Evolutionary conservation across 1,140 invertebrate species (phyloP), one percentile per base, ranked within the genome.

Genomic region (Panulirus ornatus): DNA sequence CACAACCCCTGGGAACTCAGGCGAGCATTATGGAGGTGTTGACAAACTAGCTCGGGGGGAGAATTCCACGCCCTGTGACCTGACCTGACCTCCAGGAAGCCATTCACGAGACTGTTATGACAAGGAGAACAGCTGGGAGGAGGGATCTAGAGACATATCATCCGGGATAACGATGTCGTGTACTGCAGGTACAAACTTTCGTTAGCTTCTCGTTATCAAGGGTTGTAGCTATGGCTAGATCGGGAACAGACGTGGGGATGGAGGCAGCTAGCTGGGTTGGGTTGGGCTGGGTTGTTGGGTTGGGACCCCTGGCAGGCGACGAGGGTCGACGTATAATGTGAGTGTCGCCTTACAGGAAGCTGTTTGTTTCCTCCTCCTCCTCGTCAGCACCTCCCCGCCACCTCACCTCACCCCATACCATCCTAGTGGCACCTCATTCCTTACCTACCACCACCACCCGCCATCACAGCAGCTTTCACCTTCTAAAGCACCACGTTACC

Each of bases 261-360:
- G 14, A 36, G 36, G 40, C 66, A 30, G n/a, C n/a, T n/a, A n/a
- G n/a, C n/a, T n/a, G n/a, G n/a, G n/a, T n/a, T n/a, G n/a, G n/a
- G n/a, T n/a, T n/a, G n/a, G n/a, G n/a, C n/a, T n/a, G n/a, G n/a
- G n/a, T n/a, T n/a, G n/a, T n/a, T n/a, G n/a, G n/a, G n/a, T n/a
- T n/a, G n/a, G n/a, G n/a, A n/a, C n/a, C n/a, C n/a, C n/a, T n/a
- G n/a, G n/a, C n/a, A n/a, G 36, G 70, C 42, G 70, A 38, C 14
- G 0, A 47, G 22, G 44, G 54, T 16, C 27, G n/a, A 36, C 36
- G 84, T 70, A 85, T 38, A 75, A 70, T 36, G 22, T 34, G n/a
- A 30, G 84, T 51, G 44, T 85, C 84, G 8, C 70, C 47, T 75
- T 85, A 75, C 84, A 70, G 84, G 84, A 85, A 85, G 36, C 44